Evolutionary conservation across 2,888 invertebrate species (phyloP), one percentile per base, ranked within the genome.

Genomic region (Andrena haemorrhoa): DNA sequence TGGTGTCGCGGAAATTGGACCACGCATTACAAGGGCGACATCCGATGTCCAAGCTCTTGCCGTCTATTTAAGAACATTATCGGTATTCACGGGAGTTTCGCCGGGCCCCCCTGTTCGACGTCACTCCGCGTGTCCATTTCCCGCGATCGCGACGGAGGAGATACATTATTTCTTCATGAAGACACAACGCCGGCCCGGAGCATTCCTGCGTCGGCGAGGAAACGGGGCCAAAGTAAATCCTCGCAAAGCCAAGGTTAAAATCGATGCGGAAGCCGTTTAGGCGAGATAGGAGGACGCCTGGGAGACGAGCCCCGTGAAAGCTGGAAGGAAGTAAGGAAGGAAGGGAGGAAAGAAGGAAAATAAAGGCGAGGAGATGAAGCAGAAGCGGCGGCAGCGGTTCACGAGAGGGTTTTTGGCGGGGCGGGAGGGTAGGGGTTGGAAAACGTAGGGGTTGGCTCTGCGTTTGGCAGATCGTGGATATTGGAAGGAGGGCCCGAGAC

Each of bases 381-480:
- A 60, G 64, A 64, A 76, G 72, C 63, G 80, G 33, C 41, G 72
- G 26, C 16, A 49, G 70, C 70, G 66, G 78, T 78, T 60, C 53
- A 41, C 58, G 47, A 81, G 66, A 78, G 73, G 73, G 56, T 56
- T 79, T 74, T 69, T n/a, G 60, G 77, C n/a, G n/a, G 70, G 49
- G 23, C 0, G 23, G 23, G 23, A 23, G 23, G 23, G 23, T 23
- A 23, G 73, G 51, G 68, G 63, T 29, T 31, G 35, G 49, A 58
- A 35, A 64, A 63, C 74, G 76, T 76, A 75, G 75, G 31, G 73
- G 85, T 76, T 84, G 56, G 26, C 10, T 92, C 87, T 92, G 93
- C 90, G 88, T 91, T 91, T 92, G 92, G 91, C 92, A 92, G 91
- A 85, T 90, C 85, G 89, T 89, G 91, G 91, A 92, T 92, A 92